These are phyloP conservation scores for Pelochelys cantorii DNA, from an alignment of 2,797 vertebrate species.

Conservation along the genomic window DNA sequence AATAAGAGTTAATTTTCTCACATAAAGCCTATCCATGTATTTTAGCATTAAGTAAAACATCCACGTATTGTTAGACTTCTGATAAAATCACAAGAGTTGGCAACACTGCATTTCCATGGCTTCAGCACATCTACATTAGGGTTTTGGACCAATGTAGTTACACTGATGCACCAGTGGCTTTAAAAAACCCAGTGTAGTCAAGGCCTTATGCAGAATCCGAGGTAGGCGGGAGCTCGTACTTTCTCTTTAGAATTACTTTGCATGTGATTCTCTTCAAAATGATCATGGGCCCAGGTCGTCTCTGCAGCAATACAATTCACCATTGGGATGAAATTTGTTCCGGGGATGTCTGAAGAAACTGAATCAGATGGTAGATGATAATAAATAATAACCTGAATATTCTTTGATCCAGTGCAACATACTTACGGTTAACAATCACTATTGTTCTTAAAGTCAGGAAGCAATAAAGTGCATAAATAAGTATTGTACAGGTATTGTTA, in stretches of 20 bases:
- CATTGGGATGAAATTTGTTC: background rate
- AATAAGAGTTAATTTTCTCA: background rate
- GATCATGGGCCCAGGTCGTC: background rate
- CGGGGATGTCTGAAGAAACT: background rate
- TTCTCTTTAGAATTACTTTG: background rate
- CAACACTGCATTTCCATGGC: background rate
- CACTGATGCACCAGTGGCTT: background rate
- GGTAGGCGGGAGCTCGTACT: background rate
- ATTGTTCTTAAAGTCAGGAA: constrained; percentile 2
- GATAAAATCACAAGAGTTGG: background rate
- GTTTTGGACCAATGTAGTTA: background rate
- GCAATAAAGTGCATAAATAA: background rate
- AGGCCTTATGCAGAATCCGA: background rate
- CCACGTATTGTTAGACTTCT: background rate
- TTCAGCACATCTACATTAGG: background rate
- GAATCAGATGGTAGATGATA: background rate
- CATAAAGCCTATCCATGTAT: background rate
- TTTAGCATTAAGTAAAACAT: background rate
- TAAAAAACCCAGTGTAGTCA: background rate
- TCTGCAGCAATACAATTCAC: background rate
- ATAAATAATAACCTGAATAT: background rate
- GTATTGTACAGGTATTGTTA: constrained; percentile 6
- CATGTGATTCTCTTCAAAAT: background rate
- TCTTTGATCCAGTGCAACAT: background rate
- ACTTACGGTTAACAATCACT: background rate